Evolutionary conservation across 1,140 invertebrate species (phyloP), one percentile per base, ranked within the genome.

Genomic region (Plodia interpunctella): DNA sequence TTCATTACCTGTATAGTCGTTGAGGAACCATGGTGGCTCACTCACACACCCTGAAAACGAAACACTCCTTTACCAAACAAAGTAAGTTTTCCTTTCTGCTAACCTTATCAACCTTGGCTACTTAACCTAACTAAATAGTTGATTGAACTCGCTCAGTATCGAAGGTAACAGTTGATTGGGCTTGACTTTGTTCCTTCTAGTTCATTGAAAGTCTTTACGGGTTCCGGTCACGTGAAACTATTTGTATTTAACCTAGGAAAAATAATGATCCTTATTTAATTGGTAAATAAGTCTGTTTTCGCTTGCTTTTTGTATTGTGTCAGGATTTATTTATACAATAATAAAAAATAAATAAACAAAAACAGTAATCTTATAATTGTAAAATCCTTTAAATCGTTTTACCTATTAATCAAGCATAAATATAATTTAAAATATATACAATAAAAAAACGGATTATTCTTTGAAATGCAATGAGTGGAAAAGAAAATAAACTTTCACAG

Each of bases 111-210:
- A 4, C 5, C 13, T n/a, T 32, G 30, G 30, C 30, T 32, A 32
- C 38, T 44, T 44, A 44, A 44, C 38, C 38, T 44, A 15, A 44
- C 38, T 44, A 44, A 44, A 44, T n/a, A 44, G 13, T 44, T 44
- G 38, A 44, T n/a, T 44, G 38, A 44, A 15, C 38, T 6, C 38
- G 38, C n/a, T 15, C 13, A 15, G 38, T 44, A 44, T 44, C 38
- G 38, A 15, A n/a, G 38, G 38, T 44, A 44, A 44, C 38, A 44
- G 38, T 44, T 44, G 38, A 44, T 44, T 44, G 38, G 38, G 5
- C 6, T 15, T 10, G 38, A 44, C 38, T 44, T 15, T 44, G 38
- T 44, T 15, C 13, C 38, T 44, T 15, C 38, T 44, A 35, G 32
- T 35, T 35, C 32, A 35, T 10, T 44, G 13, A 15, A n/a, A 6